These are phyloP conservation scores for Menidia menidia DNA, from an alignment of 2,797 vertebrate species.

Conservation along the genomic window DNA sequence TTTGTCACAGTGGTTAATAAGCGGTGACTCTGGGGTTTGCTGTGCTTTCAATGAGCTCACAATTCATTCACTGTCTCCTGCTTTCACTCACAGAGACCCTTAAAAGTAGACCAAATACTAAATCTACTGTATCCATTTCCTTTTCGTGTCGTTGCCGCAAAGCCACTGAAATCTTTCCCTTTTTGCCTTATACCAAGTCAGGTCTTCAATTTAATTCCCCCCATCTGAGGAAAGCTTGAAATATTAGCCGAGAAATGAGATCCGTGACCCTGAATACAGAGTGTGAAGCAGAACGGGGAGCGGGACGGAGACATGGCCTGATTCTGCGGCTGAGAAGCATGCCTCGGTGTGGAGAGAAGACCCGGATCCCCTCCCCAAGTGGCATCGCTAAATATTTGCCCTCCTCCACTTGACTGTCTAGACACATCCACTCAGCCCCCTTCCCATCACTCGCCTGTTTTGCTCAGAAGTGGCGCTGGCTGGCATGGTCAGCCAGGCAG, in stretches of 20 bases:
- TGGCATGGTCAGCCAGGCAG: constrained; percentile 71
- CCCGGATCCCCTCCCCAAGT: constrained; percentile 70
- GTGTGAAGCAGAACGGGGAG: constrained; percentile 59
- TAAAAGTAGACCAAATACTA: constrained; percentile 51
- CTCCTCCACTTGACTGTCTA: constrained; percentile 79
- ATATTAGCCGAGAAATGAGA: constrained; percentile 88
- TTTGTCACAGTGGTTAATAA: constrained; percentile 59
- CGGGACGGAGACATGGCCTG: constrained; percentile 67
- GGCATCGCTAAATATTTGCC: constrained; percentile 85
- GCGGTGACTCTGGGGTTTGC: constrained; percentile 39
- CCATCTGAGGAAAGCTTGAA: constrained; percentile 84
- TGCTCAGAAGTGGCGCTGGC: constrained; percentile 60
- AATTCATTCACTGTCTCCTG: constrained; percentile 49
- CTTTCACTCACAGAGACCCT: constrained; percentile 47
- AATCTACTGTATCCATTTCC: constrained; percentile 65
- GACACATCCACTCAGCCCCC: constrained; percentile 74
- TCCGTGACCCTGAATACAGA: constrained; percentile 88
- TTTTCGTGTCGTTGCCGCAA: constrained; percentile 47
- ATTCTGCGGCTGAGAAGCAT: constrained; percentile 65
- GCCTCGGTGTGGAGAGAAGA: constrained; percentile 48
- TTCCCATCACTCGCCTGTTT: constrained; percentile 58
- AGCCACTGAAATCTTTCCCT: constrained; percentile 66
- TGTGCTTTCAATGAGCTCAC: constrained; percentile 41
- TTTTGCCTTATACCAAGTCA: constrained; percentile 64
- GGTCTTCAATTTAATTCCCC: constrained; percentile 84